Percentiles rank a stretch among this genome's conserved stretches.
Conservation (phyloP, 2,888 invertebrate genomes). For the Xanthia icteritia region DNA sequence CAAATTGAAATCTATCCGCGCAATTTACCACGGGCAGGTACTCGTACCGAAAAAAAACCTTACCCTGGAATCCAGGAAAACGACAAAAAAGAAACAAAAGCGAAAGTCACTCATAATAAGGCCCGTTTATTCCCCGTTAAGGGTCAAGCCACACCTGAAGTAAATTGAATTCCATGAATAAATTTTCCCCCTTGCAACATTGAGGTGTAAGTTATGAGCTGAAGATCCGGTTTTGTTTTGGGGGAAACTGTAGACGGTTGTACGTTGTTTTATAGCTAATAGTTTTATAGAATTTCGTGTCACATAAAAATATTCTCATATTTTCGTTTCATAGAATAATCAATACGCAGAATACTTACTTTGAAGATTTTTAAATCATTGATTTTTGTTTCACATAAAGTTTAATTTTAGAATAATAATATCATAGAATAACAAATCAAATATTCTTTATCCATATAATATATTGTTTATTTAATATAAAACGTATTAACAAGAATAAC, state of each 20-base stretch:
- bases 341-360: no score
- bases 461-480: no score
- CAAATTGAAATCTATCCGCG: conserved; percentile 60
- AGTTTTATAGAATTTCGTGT: no score
- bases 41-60: conserved; percentile 46
- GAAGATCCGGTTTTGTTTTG: conserved; percentile 23
- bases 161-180: conserved; percentile 89
- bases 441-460: no score
- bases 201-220: conserved; percentile 63
- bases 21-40: conserved; percentile 44
- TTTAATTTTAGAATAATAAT: no score
- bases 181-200: conserved; percentile 77
- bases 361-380: no score
- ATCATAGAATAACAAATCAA: no score
- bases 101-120: conserved; percentile 83
- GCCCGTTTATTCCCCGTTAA: conserved; percentile 86
- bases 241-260: background rate
- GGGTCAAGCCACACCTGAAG: conserved; percentile 88
- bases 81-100: conserved; percentile 77
- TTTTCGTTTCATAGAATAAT: no score
- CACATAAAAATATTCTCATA: no score
- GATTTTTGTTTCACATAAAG: no score
- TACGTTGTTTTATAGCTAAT: no score
- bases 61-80: conserved; percentile 44
- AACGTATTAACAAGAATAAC: no score